These are phyloP conservation scores for Etia nguti DNA, from an alignment of 2,113 vertebrate genomes.

Conservation along the genomic window DNA sequence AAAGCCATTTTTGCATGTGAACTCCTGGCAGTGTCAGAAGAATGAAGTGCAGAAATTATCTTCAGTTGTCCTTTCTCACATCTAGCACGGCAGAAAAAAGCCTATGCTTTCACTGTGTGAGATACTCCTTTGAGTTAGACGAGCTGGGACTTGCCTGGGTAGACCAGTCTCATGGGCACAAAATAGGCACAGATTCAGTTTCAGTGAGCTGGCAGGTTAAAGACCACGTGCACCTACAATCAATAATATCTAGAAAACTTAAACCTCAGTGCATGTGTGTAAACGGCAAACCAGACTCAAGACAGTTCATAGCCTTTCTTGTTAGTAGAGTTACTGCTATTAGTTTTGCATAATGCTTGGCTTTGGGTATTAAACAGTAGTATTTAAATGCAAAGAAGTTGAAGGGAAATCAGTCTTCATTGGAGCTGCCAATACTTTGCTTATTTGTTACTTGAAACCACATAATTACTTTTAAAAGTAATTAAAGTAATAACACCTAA, in stretches of 20 bases:
- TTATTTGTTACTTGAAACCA: background rate
- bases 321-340: background rate
- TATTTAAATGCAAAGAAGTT: background rate
- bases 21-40: background rate
- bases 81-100: background rate
- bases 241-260: background rate
- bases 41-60: background rate
- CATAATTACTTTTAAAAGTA: background rate
- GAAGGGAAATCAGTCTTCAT: background rate
- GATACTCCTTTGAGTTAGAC: background rate
- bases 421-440: background rate
- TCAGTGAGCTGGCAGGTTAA: background rate
- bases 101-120: background rate
- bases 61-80: background rate
- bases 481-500: background rate
- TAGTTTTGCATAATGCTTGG: background rate
- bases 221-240: background rate
- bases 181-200: background rate
- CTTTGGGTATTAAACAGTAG: background rate
- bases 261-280: background rate
- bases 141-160: background rate
- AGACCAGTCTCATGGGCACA: background rate
- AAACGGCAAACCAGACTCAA: background rate
- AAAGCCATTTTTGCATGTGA: background rate
- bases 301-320: background rate